Evolutionary conservation across 2,797 vertebrate species (phyloP).

Genomic region (Semotilus atromaculatus): DNA sequence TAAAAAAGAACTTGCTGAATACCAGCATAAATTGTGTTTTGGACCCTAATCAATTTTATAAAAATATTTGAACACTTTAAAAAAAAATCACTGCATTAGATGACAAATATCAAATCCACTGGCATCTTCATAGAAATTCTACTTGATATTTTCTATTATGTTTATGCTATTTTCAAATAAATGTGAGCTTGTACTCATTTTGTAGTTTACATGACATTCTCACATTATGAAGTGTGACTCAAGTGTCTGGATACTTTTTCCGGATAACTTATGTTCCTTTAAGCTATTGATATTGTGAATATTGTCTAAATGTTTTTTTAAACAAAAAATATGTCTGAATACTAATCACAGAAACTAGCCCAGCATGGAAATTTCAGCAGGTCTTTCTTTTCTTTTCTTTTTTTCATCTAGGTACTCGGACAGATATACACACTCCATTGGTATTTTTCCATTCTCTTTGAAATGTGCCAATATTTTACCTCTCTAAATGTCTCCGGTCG

Average conservation of each 20-base stretch:
- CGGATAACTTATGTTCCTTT: not conserved
- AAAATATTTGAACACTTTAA: not conserved
- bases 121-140: not conserved
- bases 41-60: not conserved
- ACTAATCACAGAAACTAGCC: not conserved
- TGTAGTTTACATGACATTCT: not conserved
- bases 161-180: not conserved
- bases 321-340: not conserved
- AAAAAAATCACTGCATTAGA: not conserved
- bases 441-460: slow-evolving; percentile 11
- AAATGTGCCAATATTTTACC: slow-evolving; percentile 8
- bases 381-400: not conserved
- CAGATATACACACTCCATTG: not conserved
- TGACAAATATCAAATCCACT: not conserved
- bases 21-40: not conserved
- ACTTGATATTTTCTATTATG: not conserved
- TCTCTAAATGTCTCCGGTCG: not conserved
- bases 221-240: not conserved
- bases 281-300: not conserved
- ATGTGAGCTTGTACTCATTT: not conserved
- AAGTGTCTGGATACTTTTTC: not conserved
- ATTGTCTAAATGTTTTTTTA: not conserved
- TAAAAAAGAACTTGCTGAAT: no score
- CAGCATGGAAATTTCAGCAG: not conserved
- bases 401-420: not conserved